Evolutionary conservation across 2,797 vertebrate species (phyloP), one percentile per base, ranked within the genome.

Genomic region (Psittacula echo): DNA sequence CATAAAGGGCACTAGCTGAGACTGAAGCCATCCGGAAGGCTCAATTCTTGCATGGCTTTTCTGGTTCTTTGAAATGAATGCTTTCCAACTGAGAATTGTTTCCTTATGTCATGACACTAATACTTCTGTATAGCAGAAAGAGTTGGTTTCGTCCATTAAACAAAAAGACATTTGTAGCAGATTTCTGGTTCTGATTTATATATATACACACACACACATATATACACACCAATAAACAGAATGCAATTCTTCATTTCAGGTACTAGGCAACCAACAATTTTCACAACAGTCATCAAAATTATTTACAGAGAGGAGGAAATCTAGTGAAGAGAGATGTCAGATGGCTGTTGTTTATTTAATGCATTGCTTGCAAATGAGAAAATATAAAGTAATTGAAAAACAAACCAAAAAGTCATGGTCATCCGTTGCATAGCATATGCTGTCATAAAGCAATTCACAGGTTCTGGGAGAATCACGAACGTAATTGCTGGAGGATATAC

Each of bases 181-280:
- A 79, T 72, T 71, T 82, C 37, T 77, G 9, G 2, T 80, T 71
- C 17, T 51, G 45, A 5, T 44, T 22, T 27, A 22, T 30, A 14
- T n/a, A 56, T n/a, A n/a, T 32, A n/a, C n/a, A 15, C 23, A 56
- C 14, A 56, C 1, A 14, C 32, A 34, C 9, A 4, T 34, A 58
- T 42, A 58, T 26, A 5, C 7, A 61, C 62, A 30, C 11, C 9
- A 60, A 64, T 76, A 66, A 58, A 41, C 11, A 72, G 42, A 94
- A 90, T 12, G 13, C 3, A 87, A 7, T 80, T 94, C 23, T 50
- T 92, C 48, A 58, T 80, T 83, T 85, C 66, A 78, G 42, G 78
- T 91, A 39, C 68, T 39, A 85, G 58, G 54, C 45, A 92, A 81
- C 73, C 26, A 92, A 75, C 6, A 89, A 47, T 91, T 94, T 92